A percentile compares a stretch with the other conserved stretches of the same genome.
Conservation (phyloP, 2,888 invertebrate species). For the Anthophora plumipes region DNA sequence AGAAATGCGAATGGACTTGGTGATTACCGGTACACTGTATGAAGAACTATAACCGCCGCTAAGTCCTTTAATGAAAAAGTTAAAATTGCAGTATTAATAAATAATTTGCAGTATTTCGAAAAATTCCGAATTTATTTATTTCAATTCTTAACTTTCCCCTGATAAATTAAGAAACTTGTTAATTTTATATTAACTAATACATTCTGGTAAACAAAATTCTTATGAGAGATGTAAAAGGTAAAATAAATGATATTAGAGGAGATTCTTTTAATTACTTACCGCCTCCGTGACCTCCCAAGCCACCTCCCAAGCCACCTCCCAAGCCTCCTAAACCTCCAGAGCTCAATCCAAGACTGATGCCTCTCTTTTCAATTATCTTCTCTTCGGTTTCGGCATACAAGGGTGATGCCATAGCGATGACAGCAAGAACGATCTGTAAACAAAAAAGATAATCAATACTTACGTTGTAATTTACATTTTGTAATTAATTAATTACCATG, state of each 20-base stretch:
- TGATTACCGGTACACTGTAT: conserved; percentile 6
- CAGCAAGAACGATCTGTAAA: conserved; percentile 69
- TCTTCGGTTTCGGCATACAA: conserved; percentile 70
- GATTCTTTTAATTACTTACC: conserved; percentile 6
- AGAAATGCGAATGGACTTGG: background rate
- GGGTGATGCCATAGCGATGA: conserved; percentile 73
- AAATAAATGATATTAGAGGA: background rate
- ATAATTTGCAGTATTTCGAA: too few species aligned
- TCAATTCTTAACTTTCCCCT: too few species aligned
- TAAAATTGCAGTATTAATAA: background rate
- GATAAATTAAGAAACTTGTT: too few species aligned
- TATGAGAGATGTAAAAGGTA: background rate
- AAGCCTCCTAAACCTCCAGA: conserved; percentile 53
- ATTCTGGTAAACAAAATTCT: too few species aligned
- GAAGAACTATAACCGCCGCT: conserved; percentile 15
- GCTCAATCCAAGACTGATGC: conserved; percentile 67
- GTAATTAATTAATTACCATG: background rate
- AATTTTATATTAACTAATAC: too few species aligned
- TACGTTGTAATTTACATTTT: background rate
- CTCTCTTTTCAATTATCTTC: conserved; percentile 77
- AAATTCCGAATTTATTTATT: too few species aligned
- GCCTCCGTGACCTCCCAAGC: conserved; percentile 28
- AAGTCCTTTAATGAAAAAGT: background rate
- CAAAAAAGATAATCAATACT: background rate
- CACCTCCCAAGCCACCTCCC: conserved; percentile 40